A percentile compares a stretch with the other conserved stretches of the same genome.
phyloP scores from a whole-genome alignment of 2,888 invertebrate species.

The Bombyx huttoni region DNA sequence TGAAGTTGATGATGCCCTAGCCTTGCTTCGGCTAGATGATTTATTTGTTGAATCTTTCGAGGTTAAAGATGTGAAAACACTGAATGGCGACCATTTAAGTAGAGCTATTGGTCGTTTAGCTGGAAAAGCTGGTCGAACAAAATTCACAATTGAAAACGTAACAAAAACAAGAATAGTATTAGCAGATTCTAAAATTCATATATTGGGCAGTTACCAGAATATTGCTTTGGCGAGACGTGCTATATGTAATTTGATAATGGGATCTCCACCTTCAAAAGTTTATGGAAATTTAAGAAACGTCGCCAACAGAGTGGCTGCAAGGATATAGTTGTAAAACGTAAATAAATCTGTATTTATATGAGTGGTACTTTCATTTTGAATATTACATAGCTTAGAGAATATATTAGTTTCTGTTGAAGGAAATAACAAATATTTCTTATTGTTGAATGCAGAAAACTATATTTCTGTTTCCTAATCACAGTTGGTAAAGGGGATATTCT shows the following conservation, averaged over 20 bases:
- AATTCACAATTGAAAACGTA: conserved; percentile 98
- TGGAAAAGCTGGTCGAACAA: conserved; percentile 97
- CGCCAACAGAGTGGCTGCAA: conserved; percentile 85
- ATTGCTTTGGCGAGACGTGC: conserved; percentile 95
- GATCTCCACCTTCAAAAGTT: conserved; percentile 97
- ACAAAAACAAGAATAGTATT: conserved; percentile 98
- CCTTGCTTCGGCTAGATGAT: conserved; percentile 94
- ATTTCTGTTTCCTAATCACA: too few relatives aligned
- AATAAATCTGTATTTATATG: conserved; percentile 29
- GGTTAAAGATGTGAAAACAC: conserved; percentile 94
- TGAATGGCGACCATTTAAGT: conserved; percentile 95
- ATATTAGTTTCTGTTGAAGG: too few relatives aligned
- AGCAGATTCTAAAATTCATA: conserved; percentile 96
- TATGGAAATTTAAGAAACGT: conserved; percentile 94
- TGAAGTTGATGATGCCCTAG: conserved; percentile 96
- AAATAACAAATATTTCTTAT: too few relatives aligned
- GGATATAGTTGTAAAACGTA: conserved; percentile 69
- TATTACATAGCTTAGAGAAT: background rate
- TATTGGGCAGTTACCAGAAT: conserved; percentile 97
- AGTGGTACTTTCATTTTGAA: conserved; percentile 12
- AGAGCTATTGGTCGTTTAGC: conserved; percentile 98
- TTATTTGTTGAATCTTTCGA: conserved; percentile 97
- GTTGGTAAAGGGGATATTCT: too few relatives aligned
- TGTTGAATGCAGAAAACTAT: too few relatives aligned
- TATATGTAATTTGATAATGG: conserved; percentile 96